Percentiles rank a stretch among this genome's conserved stretches.
These are phyloP conservation scores for Sorex fumeus DNA, from an alignment of 2,113 vertebrate species.

Conservation along the genomic window DNA sequence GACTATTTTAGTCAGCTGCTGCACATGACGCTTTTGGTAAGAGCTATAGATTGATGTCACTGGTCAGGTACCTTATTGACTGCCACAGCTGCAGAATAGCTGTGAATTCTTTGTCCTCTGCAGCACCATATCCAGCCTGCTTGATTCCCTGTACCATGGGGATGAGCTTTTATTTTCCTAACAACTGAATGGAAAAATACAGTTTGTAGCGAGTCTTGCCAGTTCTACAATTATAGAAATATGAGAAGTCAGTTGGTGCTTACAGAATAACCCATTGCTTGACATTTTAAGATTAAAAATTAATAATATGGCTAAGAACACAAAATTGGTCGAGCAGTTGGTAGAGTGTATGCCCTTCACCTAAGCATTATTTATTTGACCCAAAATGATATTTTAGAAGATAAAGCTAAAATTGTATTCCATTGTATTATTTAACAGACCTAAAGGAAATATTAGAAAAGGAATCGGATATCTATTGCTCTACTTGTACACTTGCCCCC, in stretches of 20 bases:
- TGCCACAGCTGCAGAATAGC: neutral
- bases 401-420: constrained; percentile 72
- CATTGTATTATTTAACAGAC: constrained; percentile 64
- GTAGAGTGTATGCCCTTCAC: constrained; percentile 63
- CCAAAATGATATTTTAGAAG: constrained; percentile 78
- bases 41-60: constrained; percentile 52
- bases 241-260: constrained; percentile 76
- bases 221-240: constrained; percentile 79
- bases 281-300: constrained; percentile 80
- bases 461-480: constrained; percentile 20
- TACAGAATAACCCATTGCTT: constrained; percentile 77
- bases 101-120: constrained; percentile 45
- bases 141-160: neutral
- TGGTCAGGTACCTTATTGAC: neutral
- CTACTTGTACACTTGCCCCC: constrained; percentile 68
- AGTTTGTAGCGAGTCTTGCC: constrained; percentile 69
- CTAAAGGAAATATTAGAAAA: constrained; percentile 68
- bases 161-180: constrained; percentile 71
- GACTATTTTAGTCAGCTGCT: neutral
- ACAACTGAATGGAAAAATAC: constrained; percentile 77
- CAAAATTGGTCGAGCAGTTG: constrained; percentile 74
- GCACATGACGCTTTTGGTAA: constrained; percentile 33
- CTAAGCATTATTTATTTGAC: constrained; percentile 74
- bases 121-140: neutral
- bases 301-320: constrained; percentile 79